A percentile compares a stretch with the other conserved stretches of the same genome.
phyloP scores from a whole-genome alignment of 2,888 invertebrate species.

The Eugnorisma glareosa region DNA sequence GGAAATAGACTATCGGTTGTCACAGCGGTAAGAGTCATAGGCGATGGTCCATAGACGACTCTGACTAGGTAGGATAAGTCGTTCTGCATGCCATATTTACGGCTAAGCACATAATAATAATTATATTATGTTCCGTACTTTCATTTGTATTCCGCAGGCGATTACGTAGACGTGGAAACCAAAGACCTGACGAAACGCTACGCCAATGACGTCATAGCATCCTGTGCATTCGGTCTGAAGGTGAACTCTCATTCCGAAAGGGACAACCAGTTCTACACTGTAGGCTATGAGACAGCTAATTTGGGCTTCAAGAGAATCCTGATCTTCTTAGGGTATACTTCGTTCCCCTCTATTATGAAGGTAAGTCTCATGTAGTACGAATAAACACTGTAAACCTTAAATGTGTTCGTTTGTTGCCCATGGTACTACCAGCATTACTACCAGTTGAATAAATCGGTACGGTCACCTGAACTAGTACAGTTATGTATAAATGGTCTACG shows the following conservation, averaged over 20 bases:
- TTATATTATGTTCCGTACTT: background rate
- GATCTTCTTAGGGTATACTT: slow-evolving; percentile 66
- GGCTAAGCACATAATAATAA: background rate
- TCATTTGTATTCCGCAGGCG: slow-evolving; percentile 55
- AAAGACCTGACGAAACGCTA: slow-evolving; percentile 86
- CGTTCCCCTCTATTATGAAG: slow-evolving; percentile 58
- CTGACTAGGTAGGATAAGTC: background rate
- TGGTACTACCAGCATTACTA: too few species aligned
- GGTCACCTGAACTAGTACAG: too few species aligned
- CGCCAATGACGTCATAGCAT: slow-evolving; percentile 89
- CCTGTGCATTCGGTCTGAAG: slow-evolving; percentile 87
- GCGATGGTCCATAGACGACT: background rate
- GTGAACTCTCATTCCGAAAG: slow-evolving; percentile 89
- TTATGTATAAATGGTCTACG: too few species aligned
- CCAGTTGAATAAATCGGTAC: background rate
- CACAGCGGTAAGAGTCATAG: background rate
- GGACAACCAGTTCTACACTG: slow-evolving; percentile 89
- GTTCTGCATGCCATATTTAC: background rate
- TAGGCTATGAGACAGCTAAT: slow-evolving; percentile 85
- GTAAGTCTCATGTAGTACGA: slow-evolving; percentile 54
- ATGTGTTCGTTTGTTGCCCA: too few species aligned
- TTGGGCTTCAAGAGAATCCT: slow-evolving; percentile 68
- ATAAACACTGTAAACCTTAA: background rate
- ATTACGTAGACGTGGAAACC: slow-evolving; percentile 77
- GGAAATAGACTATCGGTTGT: background rate